phyloP scores from a whole-genome alignment of 2,113 vertebrate genomes.

The Engystomops pustulosus region DNA sequence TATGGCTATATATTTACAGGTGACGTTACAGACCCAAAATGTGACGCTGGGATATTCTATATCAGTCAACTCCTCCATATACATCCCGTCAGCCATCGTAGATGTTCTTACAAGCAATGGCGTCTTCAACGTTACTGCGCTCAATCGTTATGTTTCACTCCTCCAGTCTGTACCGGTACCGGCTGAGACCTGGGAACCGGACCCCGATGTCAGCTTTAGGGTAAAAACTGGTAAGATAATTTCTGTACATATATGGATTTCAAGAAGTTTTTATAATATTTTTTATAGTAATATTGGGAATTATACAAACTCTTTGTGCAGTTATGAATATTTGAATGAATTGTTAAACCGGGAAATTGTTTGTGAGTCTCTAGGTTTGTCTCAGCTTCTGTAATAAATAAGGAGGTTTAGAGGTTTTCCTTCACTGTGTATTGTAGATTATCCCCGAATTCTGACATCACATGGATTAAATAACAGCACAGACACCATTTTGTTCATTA shows the following conservation, averaged over 20 bases:
- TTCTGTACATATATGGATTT: not conserved
- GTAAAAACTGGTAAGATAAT: constrained; percentile 89
- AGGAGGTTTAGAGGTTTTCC: too few relatives aligned
- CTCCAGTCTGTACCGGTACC: constrained; percentile 86
- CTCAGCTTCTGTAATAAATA: too few relatives aligned
- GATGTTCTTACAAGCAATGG: constrained; percentile 74
- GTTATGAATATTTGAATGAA: too few relatives aligned
- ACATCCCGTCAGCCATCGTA: constrained; percentile 81
- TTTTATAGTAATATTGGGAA: not conserved
- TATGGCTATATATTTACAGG: too few relatives aligned
- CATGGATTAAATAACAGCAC: too few relatives aligned
- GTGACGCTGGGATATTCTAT: constrained; percentile 92
- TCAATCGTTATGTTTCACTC: constrained; percentile 84
- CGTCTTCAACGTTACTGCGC: constrained; percentile 78
- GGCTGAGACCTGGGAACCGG: constrained; percentile 81
- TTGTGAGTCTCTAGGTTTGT: too few relatives aligned
- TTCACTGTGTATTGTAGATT: too few relatives aligned
- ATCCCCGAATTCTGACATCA: too few relatives aligned
- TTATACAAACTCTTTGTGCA: too few relatives aligned
- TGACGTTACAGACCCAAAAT: constrained; percentile 77
- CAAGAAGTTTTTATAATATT: not conserved
- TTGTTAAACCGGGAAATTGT: too few relatives aligned
- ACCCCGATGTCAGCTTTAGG: constrained; percentile 83
- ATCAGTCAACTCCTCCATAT: constrained; percentile 75
- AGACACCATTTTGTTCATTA: not conserved